Evolutionary conservation across 2,797 vertebrate species (phyloP).

Genomic region (Lycodopsis pacificus): DNA sequence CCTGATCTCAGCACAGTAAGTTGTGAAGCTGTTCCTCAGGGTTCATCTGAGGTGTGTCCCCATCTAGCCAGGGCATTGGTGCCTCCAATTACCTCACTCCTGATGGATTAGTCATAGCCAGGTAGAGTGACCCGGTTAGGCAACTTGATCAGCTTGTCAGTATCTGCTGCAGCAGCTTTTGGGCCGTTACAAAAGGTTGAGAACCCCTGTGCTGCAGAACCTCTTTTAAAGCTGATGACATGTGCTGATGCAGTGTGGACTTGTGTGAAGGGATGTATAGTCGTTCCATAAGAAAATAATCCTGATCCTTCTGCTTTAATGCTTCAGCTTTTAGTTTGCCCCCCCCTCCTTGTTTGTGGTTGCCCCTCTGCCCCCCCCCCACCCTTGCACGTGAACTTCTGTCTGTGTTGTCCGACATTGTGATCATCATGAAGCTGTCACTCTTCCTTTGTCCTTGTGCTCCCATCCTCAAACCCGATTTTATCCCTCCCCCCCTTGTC

Average conservation of each 20-base stretch:
- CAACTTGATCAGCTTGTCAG: constrained; percentile 23
- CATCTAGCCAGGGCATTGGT: not conserved
- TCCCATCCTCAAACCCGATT: constrained; percentile 66
- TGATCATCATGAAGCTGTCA: constrained; percentile 51
- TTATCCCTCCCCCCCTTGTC: constrained; percentile 69
- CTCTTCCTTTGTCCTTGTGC: constrained; percentile 50
- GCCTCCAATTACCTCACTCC: constrained; percentile 19
- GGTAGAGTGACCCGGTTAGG: constrained; percentile 10
- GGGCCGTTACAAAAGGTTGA: not conserved
- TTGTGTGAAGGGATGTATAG: not conserved
- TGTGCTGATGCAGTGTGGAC: not conserved
- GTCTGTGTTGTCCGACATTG: constrained; percentile 59
- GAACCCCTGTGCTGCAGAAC: not conserved
- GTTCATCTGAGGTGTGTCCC: constrained; percentile 13
- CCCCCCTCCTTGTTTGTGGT: not conserved
- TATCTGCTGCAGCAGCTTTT: not conserved
- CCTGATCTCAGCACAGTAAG: not conserved
- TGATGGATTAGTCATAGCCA: constrained; percentile 29
- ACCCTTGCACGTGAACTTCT: constrained; percentile 33
- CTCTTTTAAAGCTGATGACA: constrained; percentile 14
- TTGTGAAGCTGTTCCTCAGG: not conserved
- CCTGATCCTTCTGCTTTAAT: not conserved
- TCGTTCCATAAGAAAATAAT: not conserved
- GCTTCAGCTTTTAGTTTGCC: constrained; percentile 8
- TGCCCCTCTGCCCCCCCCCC: constrained; percentile 1